Conservation (phyloP, 2,113 vertebrate genomes). For the Nycticorax nycticorax region DNA sequence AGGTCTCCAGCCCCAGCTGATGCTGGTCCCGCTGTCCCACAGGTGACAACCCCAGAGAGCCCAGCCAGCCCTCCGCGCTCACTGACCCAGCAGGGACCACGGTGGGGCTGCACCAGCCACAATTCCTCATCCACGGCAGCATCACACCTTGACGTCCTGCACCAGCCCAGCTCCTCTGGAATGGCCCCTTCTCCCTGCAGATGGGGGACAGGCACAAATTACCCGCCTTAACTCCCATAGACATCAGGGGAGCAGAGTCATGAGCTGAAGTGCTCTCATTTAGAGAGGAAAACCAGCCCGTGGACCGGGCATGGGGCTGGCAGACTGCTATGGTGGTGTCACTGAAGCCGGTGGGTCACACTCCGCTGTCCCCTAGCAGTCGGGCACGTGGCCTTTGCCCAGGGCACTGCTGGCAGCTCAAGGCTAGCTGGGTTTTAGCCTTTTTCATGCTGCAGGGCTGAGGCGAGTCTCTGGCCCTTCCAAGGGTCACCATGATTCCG, state of each 20-base stretch:
- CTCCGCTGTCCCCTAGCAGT: neutral
- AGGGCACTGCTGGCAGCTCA: neutral
- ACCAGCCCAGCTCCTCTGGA: neutral
- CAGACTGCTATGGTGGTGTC: fast-evolving
- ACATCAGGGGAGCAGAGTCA: no score
- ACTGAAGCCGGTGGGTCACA: neutral
- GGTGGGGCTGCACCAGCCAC: neutral
- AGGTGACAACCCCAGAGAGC: neutral
- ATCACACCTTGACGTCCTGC: neutral
- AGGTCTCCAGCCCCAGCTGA: neutral
- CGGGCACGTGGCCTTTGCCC: fast-evolving
- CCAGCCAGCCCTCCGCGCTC: neutral
- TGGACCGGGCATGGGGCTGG: neutral
- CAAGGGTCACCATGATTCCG: neutral
- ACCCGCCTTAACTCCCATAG: neutral
- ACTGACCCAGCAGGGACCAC: fast-evolving
- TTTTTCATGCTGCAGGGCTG: neutral
- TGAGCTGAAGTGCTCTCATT: neutral
- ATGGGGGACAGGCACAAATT: neutral
- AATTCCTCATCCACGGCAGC: fast-evolving
- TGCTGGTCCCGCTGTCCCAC: fast-evolving
- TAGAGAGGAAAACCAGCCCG: neutral
- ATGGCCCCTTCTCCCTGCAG: neutral
- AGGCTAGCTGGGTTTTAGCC: neutral
- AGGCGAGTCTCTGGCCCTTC: neutral